Conservation (phyloP, 2,113 vertebrate genomes). For the Platichthys flesus region DNA sequence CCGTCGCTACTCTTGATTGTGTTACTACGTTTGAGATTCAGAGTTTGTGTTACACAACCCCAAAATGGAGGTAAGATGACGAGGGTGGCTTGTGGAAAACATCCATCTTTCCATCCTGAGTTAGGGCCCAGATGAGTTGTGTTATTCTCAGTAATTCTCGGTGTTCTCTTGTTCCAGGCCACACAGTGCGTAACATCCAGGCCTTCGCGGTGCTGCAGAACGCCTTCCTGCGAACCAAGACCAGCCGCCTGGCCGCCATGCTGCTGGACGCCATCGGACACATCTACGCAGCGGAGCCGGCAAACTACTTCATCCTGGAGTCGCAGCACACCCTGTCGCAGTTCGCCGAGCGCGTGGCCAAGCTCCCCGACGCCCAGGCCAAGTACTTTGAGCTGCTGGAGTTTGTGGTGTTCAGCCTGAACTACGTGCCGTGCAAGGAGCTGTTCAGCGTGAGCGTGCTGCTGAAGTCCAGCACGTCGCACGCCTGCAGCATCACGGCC, state of each 20-base stretch:
- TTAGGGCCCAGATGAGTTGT: too few species aligned
- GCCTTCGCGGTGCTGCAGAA: slow-evolving; percentile 97
- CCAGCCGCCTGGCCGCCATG: slow-evolving; percentile 89
- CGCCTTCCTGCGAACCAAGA: slow-evolving; percentile 95
- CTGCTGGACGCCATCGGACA: slow-evolving; percentile 95
- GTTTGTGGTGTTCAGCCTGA: slow-evolving; percentile 95
- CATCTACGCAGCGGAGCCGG: slow-evolving; percentile 92
- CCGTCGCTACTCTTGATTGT: background rate
- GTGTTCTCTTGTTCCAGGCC: slow-evolving; percentile 78
- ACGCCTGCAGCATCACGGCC: slow-evolving; percentile 92
- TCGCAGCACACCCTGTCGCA: slow-evolving; percentile 96
- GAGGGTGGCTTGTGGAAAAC: too few species aligned
- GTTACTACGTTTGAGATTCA: background rate
- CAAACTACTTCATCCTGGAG: slow-evolving; percentile 98
- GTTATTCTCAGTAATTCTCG: too few species aligned
- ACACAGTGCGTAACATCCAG: slow-evolving; percentile 95
- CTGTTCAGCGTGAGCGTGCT: slow-evolving; percentile 98
- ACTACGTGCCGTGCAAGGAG: slow-evolving; percentile 99
- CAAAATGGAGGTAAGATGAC: too few species aligned
- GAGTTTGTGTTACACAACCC: background rate
- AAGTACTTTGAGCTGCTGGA: slow-evolving; percentile 99
- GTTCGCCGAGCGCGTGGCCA: slow-evolving; percentile 94
- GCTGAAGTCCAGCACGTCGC: slow-evolving; percentile 92
- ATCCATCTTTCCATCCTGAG: too few species aligned
- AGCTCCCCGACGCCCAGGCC: slow-evolving; percentile 90